Base-by-base conservation (phyloP, 2,113 vertebrate species). In the Myrmecophaga tridactyla region DNA sequence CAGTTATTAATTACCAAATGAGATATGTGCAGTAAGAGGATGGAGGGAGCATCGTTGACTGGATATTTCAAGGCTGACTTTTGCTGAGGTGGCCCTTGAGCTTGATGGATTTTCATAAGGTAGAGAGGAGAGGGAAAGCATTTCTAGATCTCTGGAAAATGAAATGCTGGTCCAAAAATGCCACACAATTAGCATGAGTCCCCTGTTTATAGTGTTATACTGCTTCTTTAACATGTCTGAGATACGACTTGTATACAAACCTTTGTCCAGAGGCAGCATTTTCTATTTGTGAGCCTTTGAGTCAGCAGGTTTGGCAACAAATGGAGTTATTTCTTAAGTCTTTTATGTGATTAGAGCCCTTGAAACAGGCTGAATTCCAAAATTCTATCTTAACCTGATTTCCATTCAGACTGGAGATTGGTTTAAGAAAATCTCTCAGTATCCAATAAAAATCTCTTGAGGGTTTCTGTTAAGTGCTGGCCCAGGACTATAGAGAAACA, bases 331-430 rank as follows among this genome's bases (percentile, higher is more conserved):
- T 92, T 90, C 87, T 92, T 86, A 25, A 58, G 65, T 91, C 46
- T 88, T 12, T 92, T 46, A 65, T 27, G 10, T 78, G 60, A 78
- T 87, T 73, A 82, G 53, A 95, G 56, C 41, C 20, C 63, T 89
- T 95, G 34, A 90, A 95, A 89, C 23, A 60, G 85, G 41, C 58
- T 75, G 51, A 89, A 92, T 94, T 94, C 92, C 89, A 88, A 88
- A 93, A 73, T 83, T 21, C 81, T 84, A 2, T 92, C 58, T 65
- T 90, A 75, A 90, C 63, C 43, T 92, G 94, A 96, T 92, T 97
- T 96, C 63, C 29, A 58, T 95, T 82, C 56, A 62, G 25, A 73
- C 18, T 73, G 31, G 87, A 77, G 67, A 75, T 25, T 41, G 15
- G n/a, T 85, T 97, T 73, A 58, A 93, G 94, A 84, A 41, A 92